Percentiles rank a stretch among this genome's conserved stretches.
Conservation (phyloP, 2,888 invertebrate species). For the Rotaria socialis region DNA sequence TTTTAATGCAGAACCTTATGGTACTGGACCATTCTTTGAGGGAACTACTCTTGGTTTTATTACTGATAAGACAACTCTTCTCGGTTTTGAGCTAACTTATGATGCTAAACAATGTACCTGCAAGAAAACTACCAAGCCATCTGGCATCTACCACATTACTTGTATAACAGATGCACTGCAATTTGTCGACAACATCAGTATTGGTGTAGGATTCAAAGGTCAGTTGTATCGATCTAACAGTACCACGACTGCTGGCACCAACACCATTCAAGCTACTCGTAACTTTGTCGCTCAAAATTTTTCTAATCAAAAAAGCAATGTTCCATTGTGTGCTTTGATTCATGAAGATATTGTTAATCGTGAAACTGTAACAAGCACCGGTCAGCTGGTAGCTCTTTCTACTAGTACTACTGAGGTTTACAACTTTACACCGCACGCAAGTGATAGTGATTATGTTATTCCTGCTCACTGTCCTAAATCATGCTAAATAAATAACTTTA, state of each 20-base stretch:
- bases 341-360: constrained; percentile 16
- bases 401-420: not conserved
- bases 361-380: not conserved
- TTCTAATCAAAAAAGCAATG: not conserved
- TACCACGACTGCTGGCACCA: not conserved
- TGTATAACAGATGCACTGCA: constrained; percentile 4
- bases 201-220: not conserved
- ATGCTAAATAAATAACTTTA: not conserved
- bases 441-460: constrained; percentile 1
- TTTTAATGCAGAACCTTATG: not conserved
- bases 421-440: not conserved
- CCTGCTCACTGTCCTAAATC: not conserved
- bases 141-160: constrained; percentile 3
- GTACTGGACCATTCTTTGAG: constrained; percentile 17
- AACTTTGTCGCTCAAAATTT: not conserved
- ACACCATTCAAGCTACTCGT: not conserved
- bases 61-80: not conserved
- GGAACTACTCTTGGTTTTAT: constrained; percentile 9
- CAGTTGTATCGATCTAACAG: not conserved
- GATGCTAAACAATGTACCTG: not conserved
- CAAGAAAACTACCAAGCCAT: not conserved
- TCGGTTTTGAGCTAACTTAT: not conserved
- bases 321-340: not conserved
- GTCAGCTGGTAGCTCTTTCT: not conserved
- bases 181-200: not conserved